These are phyloP conservation scores for Leptocoma aspasia DNA, from an alignment of 2,113 vertebrate genomes.

Conservation along the genomic window DNA sequence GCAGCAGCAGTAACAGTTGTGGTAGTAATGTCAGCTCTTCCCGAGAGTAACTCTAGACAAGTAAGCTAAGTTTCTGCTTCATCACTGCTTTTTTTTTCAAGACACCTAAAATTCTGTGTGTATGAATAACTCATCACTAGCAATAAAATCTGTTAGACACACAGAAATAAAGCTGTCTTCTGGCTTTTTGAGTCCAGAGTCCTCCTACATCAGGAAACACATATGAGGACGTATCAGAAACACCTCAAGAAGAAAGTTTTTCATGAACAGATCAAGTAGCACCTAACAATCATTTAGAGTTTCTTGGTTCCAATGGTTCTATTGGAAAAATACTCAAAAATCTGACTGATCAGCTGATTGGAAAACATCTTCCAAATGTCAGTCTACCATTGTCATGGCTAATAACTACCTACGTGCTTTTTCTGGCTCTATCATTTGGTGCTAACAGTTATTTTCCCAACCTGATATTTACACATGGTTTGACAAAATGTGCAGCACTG, in stretches of 20 bases:
- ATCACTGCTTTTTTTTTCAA: not conserved
- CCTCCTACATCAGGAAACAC: not conserved
- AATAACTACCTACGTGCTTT: not conserved
- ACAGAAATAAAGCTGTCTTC: not conserved
- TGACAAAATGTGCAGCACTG: not conserved
- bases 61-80: not conserved
- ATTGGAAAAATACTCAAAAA: not conserved
- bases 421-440: not conserved
- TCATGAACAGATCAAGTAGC: not conserved
- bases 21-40: not conserved
- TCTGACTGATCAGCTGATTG: not conserved
- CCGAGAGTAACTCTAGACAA: not conserved
- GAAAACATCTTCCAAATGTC: not conserved
- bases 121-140: not conserved
- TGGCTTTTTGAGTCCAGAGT: not conserved
- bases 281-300: not conserved
- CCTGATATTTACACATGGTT: not conserved
- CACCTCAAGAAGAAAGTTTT: not conserved
- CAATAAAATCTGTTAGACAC: not conserved
- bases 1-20: not conserved
- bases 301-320: not conserved
- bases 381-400: not conserved
- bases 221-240: not conserved
- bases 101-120: not conserved
- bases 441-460: not conserved